A percentile compares a stretch with the other conserved stretches of the same genome.
phyloP scores from a whole-genome alignment of 37 sponge, comb jelly and placozoan species.

The Haliclona indistincta region DNA sequence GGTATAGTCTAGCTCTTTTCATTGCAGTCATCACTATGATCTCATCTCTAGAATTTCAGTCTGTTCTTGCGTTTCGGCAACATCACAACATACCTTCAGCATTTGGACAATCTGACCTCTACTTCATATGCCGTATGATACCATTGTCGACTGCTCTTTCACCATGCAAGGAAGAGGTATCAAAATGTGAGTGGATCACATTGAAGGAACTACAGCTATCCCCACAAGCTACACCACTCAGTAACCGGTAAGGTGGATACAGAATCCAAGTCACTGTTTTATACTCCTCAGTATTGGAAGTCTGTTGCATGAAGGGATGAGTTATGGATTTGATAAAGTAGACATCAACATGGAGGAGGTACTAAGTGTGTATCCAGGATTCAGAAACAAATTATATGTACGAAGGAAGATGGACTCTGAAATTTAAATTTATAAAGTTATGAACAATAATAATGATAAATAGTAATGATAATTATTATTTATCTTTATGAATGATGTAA shows the following conservation, averaged over 20 bases:
- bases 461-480: background rate
- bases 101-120: conserved; percentile 74
- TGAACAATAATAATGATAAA: background rate
- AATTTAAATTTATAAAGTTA: background rate
- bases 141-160: conserved; percentile 60
- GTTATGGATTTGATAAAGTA: background rate
- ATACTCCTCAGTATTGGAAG: no score
- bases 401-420: no score
- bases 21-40: background rate
- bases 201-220: conserved; percentile 41
- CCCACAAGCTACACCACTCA: conserved; percentile 47
- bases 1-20: conserved; percentile 18
- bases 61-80: conserved; percentile 78
- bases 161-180: conserved; percentile 68
- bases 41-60: conserved; percentile 55
- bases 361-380: no score
- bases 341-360: background rate
- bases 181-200: conserved; percentile 74
- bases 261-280: no score
- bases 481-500: background rate
- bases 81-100: conserved; percentile 60
- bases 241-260: no score
- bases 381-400: no score
- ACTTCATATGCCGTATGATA: conserved; percentile 76
- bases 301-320: background rate